These are phyloP conservation scores for Cygnus buccinator DNA, from an alignment of 2,113 vertebrate genomes.

Conservation along the genomic window DNA sequence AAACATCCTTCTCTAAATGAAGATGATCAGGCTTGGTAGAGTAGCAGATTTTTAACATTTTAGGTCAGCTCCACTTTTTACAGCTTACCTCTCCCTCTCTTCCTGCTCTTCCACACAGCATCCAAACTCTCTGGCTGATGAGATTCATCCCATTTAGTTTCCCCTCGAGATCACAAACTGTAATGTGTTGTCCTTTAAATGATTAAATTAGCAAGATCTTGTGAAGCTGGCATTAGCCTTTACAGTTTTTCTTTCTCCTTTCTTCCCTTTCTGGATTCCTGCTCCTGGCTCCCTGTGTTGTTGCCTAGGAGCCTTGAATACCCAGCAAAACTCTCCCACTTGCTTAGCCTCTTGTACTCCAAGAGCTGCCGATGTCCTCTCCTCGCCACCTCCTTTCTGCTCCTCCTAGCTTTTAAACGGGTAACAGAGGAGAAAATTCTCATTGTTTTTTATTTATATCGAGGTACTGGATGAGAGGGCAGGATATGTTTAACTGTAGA, in stretches of 20 bases:
- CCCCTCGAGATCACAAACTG: not conserved
- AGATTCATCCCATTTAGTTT: not conserved
- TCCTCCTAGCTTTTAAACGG: not conserved
- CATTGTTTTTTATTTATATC: not conserved
- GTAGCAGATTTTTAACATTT: not conserved
- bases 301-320: not conserved
- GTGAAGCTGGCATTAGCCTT: not conserved
- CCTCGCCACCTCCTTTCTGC: not conserved
- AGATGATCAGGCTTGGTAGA: not conserved
- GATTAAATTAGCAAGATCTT: not conserved
- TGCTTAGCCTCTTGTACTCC: not conserved
- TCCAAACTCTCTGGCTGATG: not conserved
- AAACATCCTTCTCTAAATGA: not conserved
- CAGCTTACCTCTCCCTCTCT: not conserved
- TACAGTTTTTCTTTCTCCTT: not conserved
- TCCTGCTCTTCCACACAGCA: not conserved
- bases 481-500: not conserved
- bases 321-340: not conserved
- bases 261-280: not conserved
- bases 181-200: not conserved
- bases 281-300: not conserved
- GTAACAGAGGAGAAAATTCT: not conserved
- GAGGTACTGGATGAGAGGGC: not conserved
- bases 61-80: not conserved
- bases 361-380: not conserved